Evolutionary conservation across 1,140 invertebrate genomes (phyloP).

Genomic region (Magallana angulata): DNA sequence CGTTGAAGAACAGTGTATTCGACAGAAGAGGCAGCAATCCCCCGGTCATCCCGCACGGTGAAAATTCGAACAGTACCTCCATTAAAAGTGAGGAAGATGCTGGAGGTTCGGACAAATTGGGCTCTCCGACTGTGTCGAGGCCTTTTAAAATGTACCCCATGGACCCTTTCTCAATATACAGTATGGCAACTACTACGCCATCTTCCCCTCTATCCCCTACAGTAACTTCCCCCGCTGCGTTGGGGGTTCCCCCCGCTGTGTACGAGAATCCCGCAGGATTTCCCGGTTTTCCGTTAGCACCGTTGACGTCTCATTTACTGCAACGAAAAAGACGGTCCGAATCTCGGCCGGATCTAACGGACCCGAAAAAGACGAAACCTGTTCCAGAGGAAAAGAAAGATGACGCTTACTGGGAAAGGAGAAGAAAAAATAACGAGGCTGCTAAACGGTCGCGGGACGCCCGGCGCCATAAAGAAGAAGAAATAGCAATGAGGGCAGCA

Average conservation of each 20-base stretch:
- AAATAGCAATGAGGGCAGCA: slow-evolving; percentile 92
- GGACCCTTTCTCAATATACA: slow-evolving; percentile 57
- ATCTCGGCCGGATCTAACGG: slow-evolving; percentile 48
- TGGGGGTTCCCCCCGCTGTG: slow-evolving; percentile 58
- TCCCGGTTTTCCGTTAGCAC: slow-evolving; percentile 68
- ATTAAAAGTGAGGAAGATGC: slow-evolving; percentile 51
- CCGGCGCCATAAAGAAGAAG: slow-evolving; percentile 93
- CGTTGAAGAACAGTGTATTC: slow-evolving; percentile 38
- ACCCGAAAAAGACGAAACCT: slow-evolving; percentile 64
- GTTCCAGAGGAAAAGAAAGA: slow-evolving; percentile 84
- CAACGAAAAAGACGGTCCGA: slow-evolving; percentile 70
- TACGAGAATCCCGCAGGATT: slow-evolving; percentile 63
- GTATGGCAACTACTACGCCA: slow-evolving; percentile 48
- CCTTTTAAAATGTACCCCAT: slow-evolving; percentile 66
- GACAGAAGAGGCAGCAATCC: slow-evolving; percentile 41
- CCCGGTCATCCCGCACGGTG: slow-evolving; percentile 42
- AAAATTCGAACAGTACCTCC: slow-evolving; percentile 47
- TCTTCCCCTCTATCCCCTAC: slow-evolving; percentile 52
- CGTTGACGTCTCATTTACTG: slow-evolving; percentile 72
- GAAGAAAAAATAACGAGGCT: slow-evolving; percentile 96
- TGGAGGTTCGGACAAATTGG: slow-evolving; percentile 29
- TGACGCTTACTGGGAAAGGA: slow-evolving; percentile 90
- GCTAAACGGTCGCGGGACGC: slow-evolving; percentile 96
- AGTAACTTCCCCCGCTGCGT: slow-evolving; percentile 48
- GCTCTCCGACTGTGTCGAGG: slow-evolving; percentile 48